Evolutionary conservation across 2,113 vertebrate species (phyloP).

Genomic region (Hymenochirus boettgeri): DNA sequence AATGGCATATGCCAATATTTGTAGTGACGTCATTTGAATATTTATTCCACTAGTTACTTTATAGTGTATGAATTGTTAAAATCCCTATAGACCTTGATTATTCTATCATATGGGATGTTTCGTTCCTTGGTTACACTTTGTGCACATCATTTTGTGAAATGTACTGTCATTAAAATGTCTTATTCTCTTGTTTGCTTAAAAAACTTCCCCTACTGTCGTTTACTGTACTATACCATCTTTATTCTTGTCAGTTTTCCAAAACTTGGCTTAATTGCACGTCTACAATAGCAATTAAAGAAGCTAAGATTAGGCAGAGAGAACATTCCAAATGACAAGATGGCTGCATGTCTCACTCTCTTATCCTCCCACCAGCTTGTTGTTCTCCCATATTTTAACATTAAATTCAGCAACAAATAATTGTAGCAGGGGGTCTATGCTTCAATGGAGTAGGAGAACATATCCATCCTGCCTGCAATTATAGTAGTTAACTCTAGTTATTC

Average conservation of each 20-base stretch:
- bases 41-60: no score
- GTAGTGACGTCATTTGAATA: no score
- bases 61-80: no score
- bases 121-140: background rate
- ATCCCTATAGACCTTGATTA: no score
- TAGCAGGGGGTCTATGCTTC: conserved; percentile 15
- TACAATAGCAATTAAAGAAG: background rate
- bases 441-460: conserved; percentile 15
- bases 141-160: background rate
- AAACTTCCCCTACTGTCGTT: background rate
- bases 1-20: no score
- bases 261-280: conserved; percentile 8
- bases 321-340: conserved; percentile 1
- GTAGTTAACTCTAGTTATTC: background rate
- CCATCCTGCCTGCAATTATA: conserved; percentile 30
- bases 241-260: background rate
- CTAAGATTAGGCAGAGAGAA: background rate
- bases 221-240: background rate
- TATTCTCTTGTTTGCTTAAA: background rate
- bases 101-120: no score
- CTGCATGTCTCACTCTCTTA: conserved; percentile 3
- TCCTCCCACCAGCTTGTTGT: background rate
- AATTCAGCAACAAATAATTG: conserved; percentile 6
- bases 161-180: background rate
- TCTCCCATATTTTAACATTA: conserved; percentile 7